Evolutionary conservation across 2,888 invertebrate genomes (phyloP), one percentile per base, ranked within the genome.

Genomic region (Phanerotoma sp.): DNA sequence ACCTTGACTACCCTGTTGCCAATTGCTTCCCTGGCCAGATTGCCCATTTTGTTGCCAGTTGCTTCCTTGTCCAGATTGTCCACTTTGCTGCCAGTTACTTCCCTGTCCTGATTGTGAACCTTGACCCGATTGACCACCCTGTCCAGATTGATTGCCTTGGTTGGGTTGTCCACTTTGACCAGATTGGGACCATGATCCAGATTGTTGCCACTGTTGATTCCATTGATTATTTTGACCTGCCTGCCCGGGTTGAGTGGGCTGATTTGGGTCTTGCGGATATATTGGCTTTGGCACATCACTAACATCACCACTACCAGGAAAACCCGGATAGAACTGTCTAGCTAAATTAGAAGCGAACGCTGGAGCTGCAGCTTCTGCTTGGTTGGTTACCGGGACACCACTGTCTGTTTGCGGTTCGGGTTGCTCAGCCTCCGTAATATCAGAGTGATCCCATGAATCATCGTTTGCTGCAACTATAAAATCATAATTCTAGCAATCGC

Each of bases 201-300:
- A 13, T 0, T 42, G 21, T 5, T 35, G 11, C 3, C 52, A 28
- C 7, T 38, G 3, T 40, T 48, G 37, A 3, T 45, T n/a, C 1
- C 20, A 20, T 0, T 28, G 6, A 2, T 44, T 46, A 5, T 30
- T 40, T 4, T 15, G 30, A 1, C 49, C 44, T 10, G 38, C 38
- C 9, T 63, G 61, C 7, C 37, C 21, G 3, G 54, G 41, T 25
- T 55, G 58, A 16, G 47, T 55, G 1, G 61, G 56, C 18, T 64
- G 62, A 5, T 22, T 25, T 4, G 49, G 30, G 18, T 53, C 59
- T 11, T 38, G 41, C 16, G 68, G 63, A 4, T 48, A 51, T n/a
- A 69, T 62, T 2, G 67, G 66, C n/a, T 59, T 62, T 2, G 72
- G 71, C 22, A 71, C 53, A 41, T 72, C 71, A 37, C 64, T 66